phyloP scores from a whole-genome alignment of 2,113 vertebrate species.

The Helogale parvula region DNA sequence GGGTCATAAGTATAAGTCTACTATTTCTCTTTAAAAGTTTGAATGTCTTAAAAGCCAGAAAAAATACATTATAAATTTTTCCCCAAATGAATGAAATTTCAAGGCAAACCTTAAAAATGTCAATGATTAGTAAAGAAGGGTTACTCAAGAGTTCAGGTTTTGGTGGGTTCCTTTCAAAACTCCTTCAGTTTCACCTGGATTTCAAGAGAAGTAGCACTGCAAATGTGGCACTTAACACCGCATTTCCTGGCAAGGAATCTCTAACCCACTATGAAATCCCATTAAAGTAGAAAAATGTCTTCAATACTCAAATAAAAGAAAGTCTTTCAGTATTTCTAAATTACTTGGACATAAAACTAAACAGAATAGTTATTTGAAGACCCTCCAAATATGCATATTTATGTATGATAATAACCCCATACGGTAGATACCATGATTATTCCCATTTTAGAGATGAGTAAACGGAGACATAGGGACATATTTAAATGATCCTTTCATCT shows the following conservation, averaged over 20 bases:
- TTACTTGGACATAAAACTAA: background rate
- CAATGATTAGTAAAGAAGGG: slow-evolving; percentile 72
- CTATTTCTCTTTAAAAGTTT: slow-evolving; percentile 28
- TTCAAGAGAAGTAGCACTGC: background rate
- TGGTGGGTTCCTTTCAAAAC: background rate
- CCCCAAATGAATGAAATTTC: slow-evolving; percentile 73
- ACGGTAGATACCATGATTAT: background rate
- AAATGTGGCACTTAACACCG: background rate
- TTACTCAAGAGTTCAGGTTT: slow-evolving; percentile 67
- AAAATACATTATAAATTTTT: background rate
- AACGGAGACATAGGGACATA: background rate
- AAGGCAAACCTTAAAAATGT: slow-evolving; percentile 75
- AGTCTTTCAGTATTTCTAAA: slow-evolving; percentile 14
- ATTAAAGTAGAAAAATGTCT: slow-evolving; percentile 26
- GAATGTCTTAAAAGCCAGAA: background rate
- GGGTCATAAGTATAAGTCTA: background rate
- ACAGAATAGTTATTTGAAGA: background rate
- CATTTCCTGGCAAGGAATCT: slow-evolving; percentile 2
- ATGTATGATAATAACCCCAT: background rate
- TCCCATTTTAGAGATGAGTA: background rate
- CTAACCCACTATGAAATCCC: slow-evolving; percentile 32
- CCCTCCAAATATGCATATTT: background rate
- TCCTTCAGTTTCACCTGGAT: slow-evolving; percentile 29
- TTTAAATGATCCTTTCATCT: background rate
- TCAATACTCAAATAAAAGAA: slow-evolving; percentile 21